Conservation (phyloP, 2,113 vertebrate species). For the Ellobius talpinus region DNA sequence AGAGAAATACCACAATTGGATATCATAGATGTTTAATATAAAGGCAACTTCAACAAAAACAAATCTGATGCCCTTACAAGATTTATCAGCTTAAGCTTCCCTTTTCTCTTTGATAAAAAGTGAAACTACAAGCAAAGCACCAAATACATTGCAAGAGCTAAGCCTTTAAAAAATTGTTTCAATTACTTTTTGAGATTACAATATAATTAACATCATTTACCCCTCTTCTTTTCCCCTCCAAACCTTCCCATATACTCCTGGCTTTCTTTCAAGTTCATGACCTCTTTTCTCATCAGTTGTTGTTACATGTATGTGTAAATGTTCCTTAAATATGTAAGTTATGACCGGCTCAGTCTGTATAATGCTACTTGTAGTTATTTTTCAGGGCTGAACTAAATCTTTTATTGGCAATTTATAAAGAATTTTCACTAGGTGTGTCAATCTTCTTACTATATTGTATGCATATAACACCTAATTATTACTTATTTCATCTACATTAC, state of each 20-base stretch:
- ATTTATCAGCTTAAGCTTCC: neutral
- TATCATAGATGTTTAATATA: slow-evolving; percentile 5
- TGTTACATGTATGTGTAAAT: neutral
- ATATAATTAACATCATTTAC: neutral
- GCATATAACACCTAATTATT: neutral
- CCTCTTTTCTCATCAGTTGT: neutral
- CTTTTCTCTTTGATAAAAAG: slow-evolving; percentile 26
- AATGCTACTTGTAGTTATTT: neutral
- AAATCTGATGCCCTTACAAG: neutral
- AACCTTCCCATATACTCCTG: neutral
- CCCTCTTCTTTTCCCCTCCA: neutral
- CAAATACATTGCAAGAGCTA: neutral
- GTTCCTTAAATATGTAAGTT: neutral
- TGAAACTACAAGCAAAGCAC: neutral
- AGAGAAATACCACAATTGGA: neutral
- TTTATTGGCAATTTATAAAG: neutral
- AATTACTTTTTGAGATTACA: neutral
- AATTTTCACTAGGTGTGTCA: slow-evolving; percentile 10
- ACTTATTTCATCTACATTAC: slow-evolving; percentile 2
- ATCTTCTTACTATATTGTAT: neutral
- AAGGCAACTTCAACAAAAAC: slow-evolving; percentile 9
- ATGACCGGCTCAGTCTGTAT: neutral
- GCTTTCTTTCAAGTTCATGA: neutral
- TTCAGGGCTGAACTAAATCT: neutral
- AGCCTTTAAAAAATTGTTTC: neutral